Evolutionary conservation across 2,888 invertebrate species (phyloP), one percentile per base, ranked within the genome.

Genomic region (Agonopterix subpropinquella): DNA sequence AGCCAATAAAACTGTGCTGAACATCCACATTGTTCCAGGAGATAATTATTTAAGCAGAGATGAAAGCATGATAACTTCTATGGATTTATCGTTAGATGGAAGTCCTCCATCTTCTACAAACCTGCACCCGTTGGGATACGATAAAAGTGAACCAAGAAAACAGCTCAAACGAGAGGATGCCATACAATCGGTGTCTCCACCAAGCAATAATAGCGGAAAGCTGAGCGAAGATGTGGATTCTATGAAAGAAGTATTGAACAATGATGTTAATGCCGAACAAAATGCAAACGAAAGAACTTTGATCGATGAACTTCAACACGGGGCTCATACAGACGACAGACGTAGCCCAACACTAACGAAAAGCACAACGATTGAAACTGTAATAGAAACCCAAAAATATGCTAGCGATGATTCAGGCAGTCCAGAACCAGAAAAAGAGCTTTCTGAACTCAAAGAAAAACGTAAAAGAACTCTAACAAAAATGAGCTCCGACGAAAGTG

Each of bases 151-250:
- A 65, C 73, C 77, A 48, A 71, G 89, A 52, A 89, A 88, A 55
- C 85, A 80, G 56, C 64, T 89, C 46, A 89, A 85, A 68, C 68
- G 89, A 53, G 89, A 89, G 70, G 88, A 89, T 55, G 89, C 89
- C n/a, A 72, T 89, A 48, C 89, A 89, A 58, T 83, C 89, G 8
- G 67, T 86, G 49, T 85, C 89, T 4, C 89, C 89, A 3, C 83
- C 83, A 2, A 88, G 80, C 60, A 84, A 83, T 57, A 83, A 85
- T 52, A 85, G 87, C 54, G 82, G 81, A 7, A 89, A 85, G 64
- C 64, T 81, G 50, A 89, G 89, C 52, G 89, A 87, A 59, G 89
- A 86, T 49, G 61, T 77, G 3, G 85, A 88, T 53, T 87, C 85
- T 10, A 67, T 75, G 0, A 79, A 77, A 61, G 79, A 79, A 52